Evolutionary conservation across 1,140 invertebrate genomes (phyloP).

Genomic region (Zeugodacus cucurbitae): DNA sequence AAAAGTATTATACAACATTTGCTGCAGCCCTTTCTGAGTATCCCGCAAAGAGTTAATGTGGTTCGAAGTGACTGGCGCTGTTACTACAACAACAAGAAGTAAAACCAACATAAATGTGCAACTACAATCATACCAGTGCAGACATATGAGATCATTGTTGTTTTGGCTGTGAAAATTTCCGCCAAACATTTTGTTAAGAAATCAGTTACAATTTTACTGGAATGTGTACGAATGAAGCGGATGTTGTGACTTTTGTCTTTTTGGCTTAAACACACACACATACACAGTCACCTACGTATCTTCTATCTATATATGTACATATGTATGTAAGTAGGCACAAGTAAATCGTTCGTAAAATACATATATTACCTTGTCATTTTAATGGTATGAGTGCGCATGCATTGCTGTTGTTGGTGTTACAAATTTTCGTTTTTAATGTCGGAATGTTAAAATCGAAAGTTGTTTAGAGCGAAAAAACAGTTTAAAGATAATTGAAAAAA

Average conservation of each 20-base stretch:
- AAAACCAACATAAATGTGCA: background rate
- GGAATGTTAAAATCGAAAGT: constrained; percentile 37
- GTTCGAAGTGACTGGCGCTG: background rate
- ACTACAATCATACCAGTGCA: background rate
- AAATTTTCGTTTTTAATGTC: background rate
- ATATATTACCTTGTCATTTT: background rate
- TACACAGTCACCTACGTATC: background rate
- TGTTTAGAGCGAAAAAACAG: background rate
- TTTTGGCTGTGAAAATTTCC: background rate
- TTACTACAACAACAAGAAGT: background rate
- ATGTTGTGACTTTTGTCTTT: background rate
- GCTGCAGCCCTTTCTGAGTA: background rate
- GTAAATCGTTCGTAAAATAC: background rate
- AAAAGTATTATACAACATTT: background rate
- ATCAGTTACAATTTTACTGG: background rate
- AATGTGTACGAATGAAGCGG: background rate
- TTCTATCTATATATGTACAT: background rate
- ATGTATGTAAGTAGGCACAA: background rate
- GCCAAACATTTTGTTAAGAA: background rate
- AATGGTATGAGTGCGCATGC: background rate
- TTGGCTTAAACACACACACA: background rate
- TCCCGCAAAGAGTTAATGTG: background rate
- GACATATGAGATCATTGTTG: background rate
- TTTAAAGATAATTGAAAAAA: background rate
- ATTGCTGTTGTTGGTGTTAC: background rate